Percentiles rank a stretch among this genome's conserved stretches.
phyloP scores from a whole-genome alignment of 2,113 vertebrate genomes.

The Brachionichthys hirsutus region DNA sequence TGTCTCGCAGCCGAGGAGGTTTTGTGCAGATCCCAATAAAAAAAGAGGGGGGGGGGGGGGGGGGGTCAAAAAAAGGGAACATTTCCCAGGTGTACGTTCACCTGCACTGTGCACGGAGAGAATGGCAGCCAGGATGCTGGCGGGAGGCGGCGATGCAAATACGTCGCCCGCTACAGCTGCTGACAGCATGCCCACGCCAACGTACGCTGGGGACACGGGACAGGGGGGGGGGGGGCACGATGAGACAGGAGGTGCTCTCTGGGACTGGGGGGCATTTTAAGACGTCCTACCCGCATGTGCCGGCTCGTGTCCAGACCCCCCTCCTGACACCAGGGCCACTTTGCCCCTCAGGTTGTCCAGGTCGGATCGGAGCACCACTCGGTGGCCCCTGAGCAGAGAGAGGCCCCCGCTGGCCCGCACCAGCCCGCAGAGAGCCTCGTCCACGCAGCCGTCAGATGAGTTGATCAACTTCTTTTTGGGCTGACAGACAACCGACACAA shows the following conservation, averaged over 20 bases:
- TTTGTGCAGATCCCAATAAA: too few relatives aligned
- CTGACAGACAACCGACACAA: constrained; percentile 6
- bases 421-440: constrained; percentile 84
- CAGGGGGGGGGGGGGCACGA: neutral
- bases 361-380: constrained; percentile 84
- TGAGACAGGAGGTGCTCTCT: neutral
- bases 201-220: constrained; percentile 78
- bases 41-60: too few relatives aligned
- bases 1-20: too few relatives aligned
- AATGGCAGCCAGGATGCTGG: constrained; percentile 89
- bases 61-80: too few relatives aligned
- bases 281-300: constrained; percentile 83
- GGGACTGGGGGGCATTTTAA: rapidly evolving
- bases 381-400: constrained; percentile 83
- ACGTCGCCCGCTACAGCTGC: constrained; percentile 88
- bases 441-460: constrained; percentile 80
- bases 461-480: constrained; percentile 86
- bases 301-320: constrained; percentile 93
- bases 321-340: constrained; percentile 89
- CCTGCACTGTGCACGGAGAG: constrained; percentile 79
- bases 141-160: constrained; percentile 90
- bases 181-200: constrained; percentile 91
- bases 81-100: neutral
- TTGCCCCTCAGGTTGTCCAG: constrained; percentile 77
- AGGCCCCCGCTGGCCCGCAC: constrained; percentile 79